Conservation (phyloP, 2,888 invertebrate genomes). For the Hirtodrosophila alboralis region DNA sequence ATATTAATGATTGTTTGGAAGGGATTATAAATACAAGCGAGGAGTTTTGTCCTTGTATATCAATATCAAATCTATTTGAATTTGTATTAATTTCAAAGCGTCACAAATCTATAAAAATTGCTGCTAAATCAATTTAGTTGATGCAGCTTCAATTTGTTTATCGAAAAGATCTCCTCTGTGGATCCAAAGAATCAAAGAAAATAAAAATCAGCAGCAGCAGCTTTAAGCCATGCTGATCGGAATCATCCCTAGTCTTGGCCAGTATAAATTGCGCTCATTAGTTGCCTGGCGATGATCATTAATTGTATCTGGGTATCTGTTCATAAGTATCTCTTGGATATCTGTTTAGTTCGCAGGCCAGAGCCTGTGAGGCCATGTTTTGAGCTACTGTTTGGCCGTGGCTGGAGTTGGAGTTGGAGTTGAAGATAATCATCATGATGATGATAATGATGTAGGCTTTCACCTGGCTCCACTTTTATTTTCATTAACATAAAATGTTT, state of each 20-base stretch:
- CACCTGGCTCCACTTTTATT: conserved; percentile 63
- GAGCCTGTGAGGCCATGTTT: conserved; percentile 42
- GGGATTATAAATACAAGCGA: too few species aligned
- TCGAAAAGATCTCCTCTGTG: too few species aligned
- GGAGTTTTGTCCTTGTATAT: too few species aligned
- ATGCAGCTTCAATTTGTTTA: too few species aligned
- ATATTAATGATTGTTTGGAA: too few species aligned
- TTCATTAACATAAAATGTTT: conserved; percentile 81
- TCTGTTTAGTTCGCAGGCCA: conserved; percentile 13
- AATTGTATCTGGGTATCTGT: conserved; percentile 34
- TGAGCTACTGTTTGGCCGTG: conserved; percentile 43
- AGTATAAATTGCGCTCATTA: conserved; percentile 52
- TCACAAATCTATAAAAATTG: too few species aligned
- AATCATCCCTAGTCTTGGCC: conserved; percentile 11
- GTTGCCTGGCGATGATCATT: conserved; percentile 42
- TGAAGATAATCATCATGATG: too few species aligned
- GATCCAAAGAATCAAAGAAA: too few species aligned
- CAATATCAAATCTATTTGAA: too few species aligned
- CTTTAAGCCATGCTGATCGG: neutral
- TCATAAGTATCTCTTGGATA: conserved; percentile 20
- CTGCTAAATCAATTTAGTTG: too few species aligned
- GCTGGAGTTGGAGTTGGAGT: neutral
- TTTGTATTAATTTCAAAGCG: too few species aligned
- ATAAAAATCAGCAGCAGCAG: neutral
- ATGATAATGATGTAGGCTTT: conserved; percentile 49